A percentile compares a stretch with the other conserved stretches of the same genome.
Evolutionary conservation across 2,797 vertebrate species (phyloP).

Genomic region (Rachycentron canadum): DNA sequence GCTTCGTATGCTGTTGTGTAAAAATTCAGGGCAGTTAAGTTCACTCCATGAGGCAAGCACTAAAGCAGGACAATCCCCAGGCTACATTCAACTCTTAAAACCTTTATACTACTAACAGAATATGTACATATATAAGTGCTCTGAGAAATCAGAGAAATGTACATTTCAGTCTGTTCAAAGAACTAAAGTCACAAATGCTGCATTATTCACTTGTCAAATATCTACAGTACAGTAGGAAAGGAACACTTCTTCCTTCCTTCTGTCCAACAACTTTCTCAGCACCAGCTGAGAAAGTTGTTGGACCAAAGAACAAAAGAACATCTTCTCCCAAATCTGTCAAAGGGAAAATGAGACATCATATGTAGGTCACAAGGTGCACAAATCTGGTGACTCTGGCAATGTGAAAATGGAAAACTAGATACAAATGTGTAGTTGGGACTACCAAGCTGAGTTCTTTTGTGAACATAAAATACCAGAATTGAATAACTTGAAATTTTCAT

Average conservation of each 20-base stretch:
- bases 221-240: slow-evolving; percentile 1
- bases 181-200: slow-evolving; percentile 20
- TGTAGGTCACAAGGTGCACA: slow-evolving; percentile 35
- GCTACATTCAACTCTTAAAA: slow-evolving; percentile 1
- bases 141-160: slow-evolving; percentile 12
- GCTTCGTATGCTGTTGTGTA: not conserved
- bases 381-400: slow-evolving; percentile 19
- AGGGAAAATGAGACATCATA: slow-evolving; percentile 27
- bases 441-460: not conserved
- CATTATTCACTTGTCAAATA: slow-evolving; percentile 47
- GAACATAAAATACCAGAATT: slow-evolving; percentile 22
- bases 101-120: slow-evolving; percentile 2
- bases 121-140: slow-evolving; percentile 17
- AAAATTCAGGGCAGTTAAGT: not conserved
- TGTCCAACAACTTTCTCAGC: slow-evolving; percentile 23
- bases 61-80: not conserved
- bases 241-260: slow-evolving; percentile 16
- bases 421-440: not conserved
- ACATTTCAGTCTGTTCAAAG: slow-evolving; percentile 20
- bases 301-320: slow-evolving; percentile 23
- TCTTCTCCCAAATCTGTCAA: slow-evolving; percentile 42
- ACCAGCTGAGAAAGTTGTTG: slow-evolving; percentile 21
- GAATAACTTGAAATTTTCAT: slow-evolving; percentile 38
- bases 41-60: not conserved
- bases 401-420: slow-evolving; percentile 21